These are phyloP conservation scores for Crotophaga sulcirostris DNA, from an alignment of 2,113 vertebrate species.

Conservation along the genomic window DNA sequence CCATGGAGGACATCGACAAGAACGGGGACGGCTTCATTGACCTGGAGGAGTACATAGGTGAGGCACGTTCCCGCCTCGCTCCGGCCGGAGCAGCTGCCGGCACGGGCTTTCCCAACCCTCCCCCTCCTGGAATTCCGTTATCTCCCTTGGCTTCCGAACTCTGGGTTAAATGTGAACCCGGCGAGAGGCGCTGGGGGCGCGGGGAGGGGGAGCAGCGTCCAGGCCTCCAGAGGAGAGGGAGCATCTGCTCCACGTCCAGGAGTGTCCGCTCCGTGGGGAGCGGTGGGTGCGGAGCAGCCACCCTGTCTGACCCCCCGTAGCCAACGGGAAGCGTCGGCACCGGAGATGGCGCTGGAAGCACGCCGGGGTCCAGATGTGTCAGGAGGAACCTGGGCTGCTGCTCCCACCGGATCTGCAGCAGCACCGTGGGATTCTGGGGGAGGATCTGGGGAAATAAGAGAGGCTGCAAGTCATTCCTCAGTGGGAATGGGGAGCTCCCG, in stretches of 20 bases:
- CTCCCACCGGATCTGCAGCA: accelerated
- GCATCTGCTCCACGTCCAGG: neutral
- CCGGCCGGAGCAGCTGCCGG: accelerated
- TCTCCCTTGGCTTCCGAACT: neutral
- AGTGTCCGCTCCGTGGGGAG: neutral
- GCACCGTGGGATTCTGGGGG: neutral
- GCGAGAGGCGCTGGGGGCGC: neutral
- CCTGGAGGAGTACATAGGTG: conserved; percentile 92
- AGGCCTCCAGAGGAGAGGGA: neutral
- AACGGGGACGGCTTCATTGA: conserved; percentile 91
- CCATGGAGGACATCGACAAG: conserved; percentile 95
- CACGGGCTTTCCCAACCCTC: neutral
- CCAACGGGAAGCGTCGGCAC: neutral
- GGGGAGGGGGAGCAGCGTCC: neutral
- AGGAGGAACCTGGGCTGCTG: neutral
- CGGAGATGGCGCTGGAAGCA: too few relatives aligned
- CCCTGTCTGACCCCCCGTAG: neutral
- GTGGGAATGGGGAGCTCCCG: too few relatives aligned
- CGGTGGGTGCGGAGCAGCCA: neutral
- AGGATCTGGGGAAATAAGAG: neutral
- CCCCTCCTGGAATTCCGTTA: neutral
- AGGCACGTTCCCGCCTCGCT: neutral
- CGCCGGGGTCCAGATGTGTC: neutral
- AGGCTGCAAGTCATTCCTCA: too few relatives aligned
- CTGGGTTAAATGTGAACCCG: neutral